Evolutionary conservation across 2,797 vertebrate genomes (phyloP), one percentile per base, ranked within the genome.

Genomic region (Syngnathus acus): DNA sequence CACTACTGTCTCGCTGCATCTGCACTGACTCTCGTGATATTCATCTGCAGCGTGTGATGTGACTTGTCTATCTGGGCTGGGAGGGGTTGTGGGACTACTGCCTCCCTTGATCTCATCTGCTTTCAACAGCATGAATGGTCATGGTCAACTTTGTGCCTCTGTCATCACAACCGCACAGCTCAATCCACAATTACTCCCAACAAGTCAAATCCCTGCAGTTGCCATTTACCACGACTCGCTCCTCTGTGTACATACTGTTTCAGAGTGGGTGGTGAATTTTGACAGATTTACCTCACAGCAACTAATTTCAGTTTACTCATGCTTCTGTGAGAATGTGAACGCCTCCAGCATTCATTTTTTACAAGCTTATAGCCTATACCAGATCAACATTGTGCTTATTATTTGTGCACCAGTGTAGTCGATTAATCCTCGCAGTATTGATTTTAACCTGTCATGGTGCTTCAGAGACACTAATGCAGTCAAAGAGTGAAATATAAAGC

Each of bases 11-110:
- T 88, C 83, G 83, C 83, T 82, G 78, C 80, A 82, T 78, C 83
- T 77, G 81, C 73, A 78, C 82, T 82, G 84, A 86, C 87, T 79
- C 82, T 71, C 77, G 82, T 84, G 84, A 88, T 90, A 87, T 85
- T 84, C 74, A 83, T 90, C 86, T 86, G 78, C 67, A 61, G 69
- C 83, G 81, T 84, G 77, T 78, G 77, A 82, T 83, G 85, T 81
- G 75, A 76, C 81, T 82, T 85, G 87, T 88, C 87, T 88, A 80
- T 88, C 86, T 83, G 75, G 75, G 77, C 80, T 79, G 78, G 72
- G 75, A 78, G 85, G 76, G 80, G 76, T 78, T 72, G 75, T 77
- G 86, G 77, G 79, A 79, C 76, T 78, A 74, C 69, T 82, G 85
- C 83, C 83, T 84, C 76, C 55, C 70, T 82, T 83, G 83, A 87